Percentiles rank a stretch among this genome's conserved stretches.
Conservation (phyloP, 2,113 vertebrate species). For the Spheniscus mendiculus region DNA sequence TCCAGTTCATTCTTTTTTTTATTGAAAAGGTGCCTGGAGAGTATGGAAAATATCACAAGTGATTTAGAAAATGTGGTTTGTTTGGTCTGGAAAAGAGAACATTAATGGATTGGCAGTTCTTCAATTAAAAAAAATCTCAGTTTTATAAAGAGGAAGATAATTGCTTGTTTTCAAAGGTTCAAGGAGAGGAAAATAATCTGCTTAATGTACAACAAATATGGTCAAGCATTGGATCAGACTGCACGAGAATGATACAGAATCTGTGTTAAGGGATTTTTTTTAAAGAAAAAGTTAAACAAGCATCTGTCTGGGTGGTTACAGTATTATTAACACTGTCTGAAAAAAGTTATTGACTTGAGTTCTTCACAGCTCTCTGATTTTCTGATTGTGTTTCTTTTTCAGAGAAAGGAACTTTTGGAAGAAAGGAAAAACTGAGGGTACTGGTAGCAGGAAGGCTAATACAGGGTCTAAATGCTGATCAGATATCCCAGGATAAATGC, state of each 20-base stretch:
- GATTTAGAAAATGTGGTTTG: background rate
- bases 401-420: background rate
- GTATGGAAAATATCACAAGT: background rate
- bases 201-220: background rate
- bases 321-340: background rate
- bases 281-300: background rate
- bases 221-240: background rate
- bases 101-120: background rate
- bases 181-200: background rate
- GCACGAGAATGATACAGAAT: background rate
- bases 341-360: background rate
- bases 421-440: background rate
- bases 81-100: background rate
- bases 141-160: background rate
- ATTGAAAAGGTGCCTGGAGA: background rate
- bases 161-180: background rate
- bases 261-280: background rate
- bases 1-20: background rate
- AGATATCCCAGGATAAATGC: background rate
- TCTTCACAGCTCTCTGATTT: background rate
- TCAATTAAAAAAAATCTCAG: background rate
- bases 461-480: background rate
- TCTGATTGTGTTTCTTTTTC: background rate
- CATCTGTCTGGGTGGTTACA: background rate
- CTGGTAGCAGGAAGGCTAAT: background rate